Conservation (phyloP, 2,888 invertebrate genomes). For the Plebejus anna region DNA sequence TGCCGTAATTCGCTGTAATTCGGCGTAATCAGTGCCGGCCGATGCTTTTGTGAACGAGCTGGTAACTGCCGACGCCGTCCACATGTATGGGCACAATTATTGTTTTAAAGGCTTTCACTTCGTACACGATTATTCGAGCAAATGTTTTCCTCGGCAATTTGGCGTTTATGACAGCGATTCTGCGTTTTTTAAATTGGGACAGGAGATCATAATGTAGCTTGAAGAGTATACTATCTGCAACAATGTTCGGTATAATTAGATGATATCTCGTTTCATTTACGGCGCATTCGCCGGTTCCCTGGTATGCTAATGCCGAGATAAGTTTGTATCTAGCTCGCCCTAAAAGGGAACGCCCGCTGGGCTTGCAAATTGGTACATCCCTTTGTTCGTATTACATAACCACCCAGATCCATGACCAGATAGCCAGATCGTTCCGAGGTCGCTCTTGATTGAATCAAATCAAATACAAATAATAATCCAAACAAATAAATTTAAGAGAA, state of each 20-base stretch:
- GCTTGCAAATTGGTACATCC: constrained; percentile 75
- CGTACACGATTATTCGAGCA: background rate
- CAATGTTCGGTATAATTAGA: constrained; percentile 23
- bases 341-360: constrained; percentile 62
- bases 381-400: constrained; percentile 60
- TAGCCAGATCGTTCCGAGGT: constrained; percentile 31
- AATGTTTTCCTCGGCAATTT: background rate
- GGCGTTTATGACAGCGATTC: background rate
- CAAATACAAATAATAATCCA: background rate
- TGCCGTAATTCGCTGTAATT: constrained; percentile 42
- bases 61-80: constrained; percentile 40
- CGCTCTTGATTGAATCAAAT: constrained; percentile 9
- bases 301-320: constrained; percentile 34
- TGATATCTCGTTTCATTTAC: constrained; percentile 25
- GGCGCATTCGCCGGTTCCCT: constrained; percentile 31
- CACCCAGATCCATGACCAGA: constrained; percentile 45
- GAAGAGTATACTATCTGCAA: constrained; percentile 5
- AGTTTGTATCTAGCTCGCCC: constrained; percentile 40
- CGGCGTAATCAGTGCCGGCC: constrained; percentile 42
- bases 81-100: constrained; percentile 14
- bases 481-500: background rate
- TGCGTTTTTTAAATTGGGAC: background rate
- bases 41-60: constrained; percentile 42
- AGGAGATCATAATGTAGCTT: background rate
- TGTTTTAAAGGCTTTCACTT: constrained; percentile 6